Evolutionary conservation across 2,888 invertebrate genomes (phyloP).

Genomic region (Halictus quadricinctus): DNA sequence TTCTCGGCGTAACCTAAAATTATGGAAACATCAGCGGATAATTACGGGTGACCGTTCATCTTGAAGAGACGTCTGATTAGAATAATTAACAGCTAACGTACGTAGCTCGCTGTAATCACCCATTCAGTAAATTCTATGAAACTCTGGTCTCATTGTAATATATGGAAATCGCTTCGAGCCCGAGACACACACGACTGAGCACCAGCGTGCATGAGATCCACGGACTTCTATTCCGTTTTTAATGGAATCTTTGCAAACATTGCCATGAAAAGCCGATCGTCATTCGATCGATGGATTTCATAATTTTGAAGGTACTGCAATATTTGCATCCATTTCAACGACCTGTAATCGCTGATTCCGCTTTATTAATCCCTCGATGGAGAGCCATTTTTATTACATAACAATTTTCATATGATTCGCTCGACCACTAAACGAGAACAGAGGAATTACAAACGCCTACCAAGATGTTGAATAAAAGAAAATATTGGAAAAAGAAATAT

Average conservation of each 20-base stretch:
- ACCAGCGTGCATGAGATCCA: slow-evolving; percentile 30
- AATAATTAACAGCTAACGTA: slow-evolving; percentile 39
- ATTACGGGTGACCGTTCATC: slow-evolving; percentile 43
- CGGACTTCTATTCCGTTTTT: slow-evolving; percentile 27
- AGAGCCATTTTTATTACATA: not conserved
- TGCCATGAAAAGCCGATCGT: slow-evolving; percentile 14
- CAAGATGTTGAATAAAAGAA: too few species aligned
- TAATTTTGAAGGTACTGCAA: not conserved
- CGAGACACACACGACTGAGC: slow-evolving; percentile 18
- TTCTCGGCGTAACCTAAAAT: slow-evolving; percentile 27
- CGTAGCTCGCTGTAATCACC: slow-evolving; percentile 30
- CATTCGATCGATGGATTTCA: slow-evolving; percentile 9
- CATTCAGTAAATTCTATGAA: slow-evolving; percentile 51
- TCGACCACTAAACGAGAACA: too few species aligned
- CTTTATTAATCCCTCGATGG: not conserved
- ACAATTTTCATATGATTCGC: not conserved
- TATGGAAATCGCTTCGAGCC: slow-evolving; percentile 44
- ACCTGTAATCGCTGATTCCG: not conserved
- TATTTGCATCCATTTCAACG: not conserved
- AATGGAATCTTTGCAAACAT: slow-evolving; percentile 27
- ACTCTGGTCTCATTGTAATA: slow-evolving; percentile 46
- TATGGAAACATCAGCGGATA: slow-evolving; percentile 33
- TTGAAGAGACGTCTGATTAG: slow-evolving; percentile 33
- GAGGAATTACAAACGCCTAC: too few species aligned
- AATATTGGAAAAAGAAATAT: too few species aligned